A percentile compares a stretch with the other conserved stretches of the same genome.
These are phyloP conservation scores for Saccostrea glomerata DNA, from an alignment of 1,140 invertebrate genomes.

Conservation along the genomic window DNA sequence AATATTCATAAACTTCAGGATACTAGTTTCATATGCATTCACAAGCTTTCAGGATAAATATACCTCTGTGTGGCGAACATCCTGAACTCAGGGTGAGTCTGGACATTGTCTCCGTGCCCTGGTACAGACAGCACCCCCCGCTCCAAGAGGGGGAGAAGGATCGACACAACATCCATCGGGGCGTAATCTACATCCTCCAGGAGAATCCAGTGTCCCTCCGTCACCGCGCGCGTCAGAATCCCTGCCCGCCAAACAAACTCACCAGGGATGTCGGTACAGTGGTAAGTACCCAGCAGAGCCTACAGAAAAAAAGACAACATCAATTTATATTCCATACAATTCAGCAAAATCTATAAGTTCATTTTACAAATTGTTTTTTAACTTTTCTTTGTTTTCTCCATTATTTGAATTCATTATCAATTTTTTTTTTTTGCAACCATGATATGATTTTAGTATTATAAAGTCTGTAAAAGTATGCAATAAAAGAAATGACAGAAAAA, in stretches of 20 bases:
- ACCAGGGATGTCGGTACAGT: conserved; percentile 96
- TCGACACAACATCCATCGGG: conserved; percentile 93
- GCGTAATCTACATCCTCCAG: conserved; percentile 98
- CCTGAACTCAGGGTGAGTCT: conserved; percentile 90
- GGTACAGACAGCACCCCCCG: conserved; percentile 90
- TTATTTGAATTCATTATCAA: too few species aligned
- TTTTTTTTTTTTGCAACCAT: too few species aligned
- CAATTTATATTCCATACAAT: not conserved
- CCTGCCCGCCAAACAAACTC: conserved; percentile 98
- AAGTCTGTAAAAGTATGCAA: too few species aligned
- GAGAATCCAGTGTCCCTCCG: conserved; percentile 93
- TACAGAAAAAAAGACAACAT: conserved; percentile 65
- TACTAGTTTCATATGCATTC: too few species aligned
- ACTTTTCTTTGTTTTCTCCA: too few species aligned
- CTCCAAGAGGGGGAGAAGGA: conserved; percentile 92
- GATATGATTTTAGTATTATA: too few species aligned
- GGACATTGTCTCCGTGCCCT: conserved; percentile 90
- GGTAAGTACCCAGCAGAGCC: conserved; percentile 95
- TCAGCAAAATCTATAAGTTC: too few species aligned
- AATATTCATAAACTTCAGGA: too few species aligned
- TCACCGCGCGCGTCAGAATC: conserved; percentile 86
- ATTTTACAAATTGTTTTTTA: too few species aligned
- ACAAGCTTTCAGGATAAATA: conserved; percentile 10
- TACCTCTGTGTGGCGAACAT: conserved; percentile 94
- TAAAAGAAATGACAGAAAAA: too few species aligned